These are phyloP conservation scores for Bryconaethiops microstoma DNA, from an alignment of 2,797 vertebrate species.

Conservation along the genomic window DNA sequence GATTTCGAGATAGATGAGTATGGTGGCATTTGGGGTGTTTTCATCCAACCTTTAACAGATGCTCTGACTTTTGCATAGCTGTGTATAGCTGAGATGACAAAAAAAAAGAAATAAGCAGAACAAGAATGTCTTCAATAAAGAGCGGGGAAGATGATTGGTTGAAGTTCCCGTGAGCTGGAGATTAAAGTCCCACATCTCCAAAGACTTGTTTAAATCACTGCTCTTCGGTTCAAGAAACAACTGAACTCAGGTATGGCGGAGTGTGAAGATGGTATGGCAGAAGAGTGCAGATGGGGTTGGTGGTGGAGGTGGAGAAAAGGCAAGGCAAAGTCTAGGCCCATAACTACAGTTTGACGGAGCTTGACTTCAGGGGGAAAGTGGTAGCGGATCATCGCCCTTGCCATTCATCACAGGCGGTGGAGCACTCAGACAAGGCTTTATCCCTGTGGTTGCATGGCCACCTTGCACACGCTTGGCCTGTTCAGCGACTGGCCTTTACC, in stretches of 20 bases:
- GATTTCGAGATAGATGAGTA: neutral
- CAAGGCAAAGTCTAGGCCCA: slow-evolving; percentile 16
- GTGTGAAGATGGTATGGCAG: neutral
- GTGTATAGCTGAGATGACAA: neutral
- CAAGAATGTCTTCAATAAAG: neutral
- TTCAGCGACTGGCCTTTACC: slow-evolving; percentile 30
- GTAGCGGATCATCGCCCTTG: slow-evolving; percentile 43
- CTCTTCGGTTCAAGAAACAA: slow-evolving; percentile 9
- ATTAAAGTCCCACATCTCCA: slow-evolving; percentile 14
- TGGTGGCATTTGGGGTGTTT: slow-evolving; percentile 29
- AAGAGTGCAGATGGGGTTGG: slow-evolving; percentile 5
- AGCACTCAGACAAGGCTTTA: slow-evolving; percentile 26
- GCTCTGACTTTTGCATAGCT: neutral
- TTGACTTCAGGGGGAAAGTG: slow-evolving; percentile 41
- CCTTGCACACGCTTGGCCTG: slow-evolving; percentile 22
- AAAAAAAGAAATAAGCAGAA: neutral
- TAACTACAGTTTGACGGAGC: slow-evolving; percentile 42
- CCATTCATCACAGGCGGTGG: slow-evolving; percentile 48
- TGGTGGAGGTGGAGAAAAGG: neutral
- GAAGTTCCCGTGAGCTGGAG: neutral
- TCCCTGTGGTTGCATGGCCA: slow-evolving; percentile 35
- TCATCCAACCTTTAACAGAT: slow-evolving; percentile 6
- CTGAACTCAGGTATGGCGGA: neutral
- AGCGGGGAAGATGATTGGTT: neutral
- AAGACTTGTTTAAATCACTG: slow-evolving; percentile 1